Evolutionary conservation across 2,113 vertebrate species (phyloP).

Genomic region (Megalops atlanticus): DNA sequence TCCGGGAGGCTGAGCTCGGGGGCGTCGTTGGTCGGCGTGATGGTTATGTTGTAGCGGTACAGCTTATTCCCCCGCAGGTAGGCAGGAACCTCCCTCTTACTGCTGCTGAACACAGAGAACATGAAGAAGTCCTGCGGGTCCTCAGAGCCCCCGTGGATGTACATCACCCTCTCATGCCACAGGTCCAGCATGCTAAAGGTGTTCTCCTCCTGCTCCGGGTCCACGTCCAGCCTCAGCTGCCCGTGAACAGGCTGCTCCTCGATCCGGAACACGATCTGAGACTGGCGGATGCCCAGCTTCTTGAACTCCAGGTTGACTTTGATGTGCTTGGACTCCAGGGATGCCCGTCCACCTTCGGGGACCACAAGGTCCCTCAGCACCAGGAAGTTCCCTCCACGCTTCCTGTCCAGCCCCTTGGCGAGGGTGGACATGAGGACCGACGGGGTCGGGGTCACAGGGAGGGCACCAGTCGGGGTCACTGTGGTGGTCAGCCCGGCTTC

Average conservation of each 20-base stretch:
- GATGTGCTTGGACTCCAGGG: slow-evolving; percentile 81
- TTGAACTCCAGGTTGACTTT: slow-evolving; percentile 79
- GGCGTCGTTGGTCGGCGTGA: slow-evolving; percentile 82
- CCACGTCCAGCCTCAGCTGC: slow-evolving; percentile 73
- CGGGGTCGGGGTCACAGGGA: slow-evolving; percentile 48
- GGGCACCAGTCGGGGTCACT: slow-evolving; percentile 38
- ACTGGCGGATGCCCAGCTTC: slow-evolving; percentile 75
- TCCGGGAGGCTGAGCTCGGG: slow-evolving; percentile 79
- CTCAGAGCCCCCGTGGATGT: slow-evolving; percentile 86
- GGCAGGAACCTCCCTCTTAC: slow-evolving; percentile 68
- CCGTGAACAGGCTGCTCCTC: slow-evolving; percentile 74
- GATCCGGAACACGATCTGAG: slow-evolving; percentile 82
- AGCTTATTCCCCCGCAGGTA: slow-evolving; percentile 70
- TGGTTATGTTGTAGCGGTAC: slow-evolving; percentile 74
- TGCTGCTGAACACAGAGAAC: slow-evolving; percentile 77
- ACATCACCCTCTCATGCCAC: slow-evolving; percentile 77
- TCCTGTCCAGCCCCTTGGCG: slow-evolving; percentile 57
- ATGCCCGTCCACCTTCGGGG: slow-evolving; percentile 75
- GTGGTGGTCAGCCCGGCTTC: slow-evolving; percentile 49
- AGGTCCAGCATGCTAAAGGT: slow-evolving; percentile 84
- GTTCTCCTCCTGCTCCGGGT: slow-evolving; percentile 65
- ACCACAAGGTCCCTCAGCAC: slow-evolving; percentile 79
- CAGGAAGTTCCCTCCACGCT: slow-evolving; percentile 66
- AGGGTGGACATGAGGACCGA: slow-evolving; percentile 53
- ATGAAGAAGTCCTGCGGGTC: slow-evolving; percentile 76